Base-by-base conservation (phyloP, 1,140 invertebrate species). In the Trichonephila inaurata region DNA sequence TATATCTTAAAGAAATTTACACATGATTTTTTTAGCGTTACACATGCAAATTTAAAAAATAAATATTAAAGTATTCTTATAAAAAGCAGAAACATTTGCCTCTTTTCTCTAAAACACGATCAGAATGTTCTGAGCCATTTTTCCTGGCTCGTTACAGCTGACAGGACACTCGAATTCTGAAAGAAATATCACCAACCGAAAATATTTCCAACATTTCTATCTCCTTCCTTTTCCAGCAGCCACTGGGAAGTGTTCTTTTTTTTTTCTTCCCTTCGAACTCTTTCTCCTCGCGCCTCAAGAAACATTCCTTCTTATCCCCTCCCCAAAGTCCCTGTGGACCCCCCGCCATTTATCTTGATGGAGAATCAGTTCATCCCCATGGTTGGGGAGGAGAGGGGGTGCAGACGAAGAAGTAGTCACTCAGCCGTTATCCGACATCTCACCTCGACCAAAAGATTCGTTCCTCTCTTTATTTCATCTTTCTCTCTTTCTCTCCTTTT, bases 341-440 rank as follows among this genome's bases (percentile, higher is more conserved):
- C n/a, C 69, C 77, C 61, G 14, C 89, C 89, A 91, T 91, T 91
- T 82, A 91, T 91, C 89, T 91, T 82, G 89, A 91, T 91, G 40
- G 72, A n/a, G 77, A 91, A 91, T 91, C 89, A 82, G 89, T 83
- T 91, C 89, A 64, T 60, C 51, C 62, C 33, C 86, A 64, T 66
- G 86, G 44, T 16, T 12, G 21, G 24, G 44, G 0, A 21, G 10
- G 61, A 33, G 21, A 14, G 51, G 51, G 51, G 10, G 51, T 51
- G 7, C 51, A 51, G 61, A 44, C 40, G 61, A n/a, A 90, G 69
- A 66, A 77, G 44, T 18, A 89, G 44, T 83, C 77, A 40, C 64
- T 90, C 66, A 90, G 89, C 77, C 89, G 72, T 82, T 91, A 91
- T 85, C 91, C 72, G 64, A 86, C 81, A 86, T 92, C 91, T 92